These are phyloP conservation scores for Petrolisthes manimaculis DNA, from an alignment of 2,888 invertebrate species.

Conservation along the genomic window DNA sequence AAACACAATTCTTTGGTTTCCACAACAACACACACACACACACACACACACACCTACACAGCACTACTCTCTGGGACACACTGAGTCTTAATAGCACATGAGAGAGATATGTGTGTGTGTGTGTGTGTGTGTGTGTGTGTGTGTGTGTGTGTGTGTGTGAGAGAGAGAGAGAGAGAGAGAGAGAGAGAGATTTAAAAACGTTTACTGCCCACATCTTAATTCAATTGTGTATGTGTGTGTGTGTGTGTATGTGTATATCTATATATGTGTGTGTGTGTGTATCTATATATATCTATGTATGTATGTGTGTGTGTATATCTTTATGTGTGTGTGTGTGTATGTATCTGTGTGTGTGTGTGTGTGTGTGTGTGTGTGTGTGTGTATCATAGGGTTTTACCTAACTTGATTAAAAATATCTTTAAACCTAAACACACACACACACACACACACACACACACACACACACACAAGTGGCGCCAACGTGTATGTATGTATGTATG, in stretches of 20 bases:
- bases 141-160: neutral
- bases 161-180: neutral
- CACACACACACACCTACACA: conserved; percentile 1
- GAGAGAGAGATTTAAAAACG: conserved; percentile 2
- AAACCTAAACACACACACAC: conserved; percentile 22
- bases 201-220: conserved; percentile 12
- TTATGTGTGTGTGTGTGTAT: conserved; percentile 30
- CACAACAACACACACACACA: neutral
- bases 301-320: conserved; percentile 32
- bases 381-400: neutral
- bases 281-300: too few relatives aligned
- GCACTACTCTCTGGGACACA: neutral
- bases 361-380: conserved; percentile 9
- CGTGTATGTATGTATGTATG: conserved; percentile 32
- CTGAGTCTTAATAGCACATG: neutral
- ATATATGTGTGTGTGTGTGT: too few relatives aligned
- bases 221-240: conserved; percentile 19
- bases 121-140: neutral
- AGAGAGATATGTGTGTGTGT: neutral
- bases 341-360: conserved; percentile 2
- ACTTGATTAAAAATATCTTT: conserved; percentile 22
- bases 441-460: conserved; percentile 26
- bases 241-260: conserved; percentile 27
- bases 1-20: too few relatives aligned
- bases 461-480: neutral